These are phyloP conservation scores for Prinia subflava DNA, from an alignment of 2,113 vertebrate species.

Conservation along the genomic window DNA sequence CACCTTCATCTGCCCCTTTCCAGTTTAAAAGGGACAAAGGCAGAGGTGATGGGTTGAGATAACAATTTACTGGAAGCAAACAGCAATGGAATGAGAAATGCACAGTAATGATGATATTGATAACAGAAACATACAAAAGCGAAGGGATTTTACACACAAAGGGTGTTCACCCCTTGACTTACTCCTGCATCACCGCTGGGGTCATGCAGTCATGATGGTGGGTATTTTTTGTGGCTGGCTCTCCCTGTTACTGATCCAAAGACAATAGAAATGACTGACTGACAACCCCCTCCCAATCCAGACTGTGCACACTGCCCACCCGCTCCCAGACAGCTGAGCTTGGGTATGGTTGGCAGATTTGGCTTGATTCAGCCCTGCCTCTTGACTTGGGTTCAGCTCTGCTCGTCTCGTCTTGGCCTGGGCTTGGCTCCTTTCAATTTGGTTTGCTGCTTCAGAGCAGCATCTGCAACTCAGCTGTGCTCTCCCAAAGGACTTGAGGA, in stretches of 20 bases:
- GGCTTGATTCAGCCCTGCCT: fast-evolving
- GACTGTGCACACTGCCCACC: fast-evolving
- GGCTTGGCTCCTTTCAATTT: background rate
- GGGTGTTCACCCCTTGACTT: background rate
- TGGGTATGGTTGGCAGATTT: fast-evolving
- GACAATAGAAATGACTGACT: background rate
- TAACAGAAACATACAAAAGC: fast-evolving
- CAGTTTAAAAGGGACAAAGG: background rate
- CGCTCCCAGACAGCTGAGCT: fast-evolving
- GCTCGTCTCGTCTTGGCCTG: fast-evolving
- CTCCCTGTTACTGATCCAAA: background rate
- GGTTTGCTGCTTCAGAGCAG: background rate
- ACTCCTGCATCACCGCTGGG: fast-evolving
- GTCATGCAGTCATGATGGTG: background rate
- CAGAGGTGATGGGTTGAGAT: background rate
- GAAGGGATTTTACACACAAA: background rate
- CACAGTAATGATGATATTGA: background rate
- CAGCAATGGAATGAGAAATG: background rate
- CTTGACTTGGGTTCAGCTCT: background rate
- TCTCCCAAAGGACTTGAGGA: background rate
- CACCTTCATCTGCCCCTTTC: fast-evolving
- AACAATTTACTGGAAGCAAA: background rate
- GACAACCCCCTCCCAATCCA: background rate
- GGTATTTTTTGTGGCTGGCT: background rate
- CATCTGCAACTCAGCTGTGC: fast-evolving